Evolutionary conservation across 2,888 invertebrate genomes (phyloP).

Genomic region (Melanargia galathea): DNA sequence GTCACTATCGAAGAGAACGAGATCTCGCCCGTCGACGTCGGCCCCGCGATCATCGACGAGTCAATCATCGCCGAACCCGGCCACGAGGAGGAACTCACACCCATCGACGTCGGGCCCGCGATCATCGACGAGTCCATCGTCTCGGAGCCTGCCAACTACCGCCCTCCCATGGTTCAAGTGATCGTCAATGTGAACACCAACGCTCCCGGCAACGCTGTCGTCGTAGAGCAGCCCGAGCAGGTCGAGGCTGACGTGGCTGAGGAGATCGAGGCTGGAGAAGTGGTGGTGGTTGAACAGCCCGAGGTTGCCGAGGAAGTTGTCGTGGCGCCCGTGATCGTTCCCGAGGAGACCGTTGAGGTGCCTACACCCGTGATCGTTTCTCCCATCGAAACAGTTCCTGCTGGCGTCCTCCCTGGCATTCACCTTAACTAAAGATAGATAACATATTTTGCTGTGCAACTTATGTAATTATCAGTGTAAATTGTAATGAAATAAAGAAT

Average conservation of each 20-base stretch:
- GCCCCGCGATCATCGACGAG: constrained; percentile 45
- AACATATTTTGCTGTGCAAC: neutral
- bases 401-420: constrained; percentile 25
- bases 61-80: constrained; percentile 36
- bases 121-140: constrained; percentile 39
- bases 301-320: constrained; percentile 28
- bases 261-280: constrained; percentile 39
- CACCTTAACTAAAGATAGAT: constrained; percentile 22
- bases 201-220: constrained; percentile 20
- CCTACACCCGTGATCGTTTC: constrained; percentile 20
- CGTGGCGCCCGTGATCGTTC: constrained; percentile 36
- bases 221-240: constrained; percentile 17
- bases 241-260: constrained; percentile 17
- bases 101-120: constrained; percentile 44
- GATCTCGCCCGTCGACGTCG: constrained; percentile 34
- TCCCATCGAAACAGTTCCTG: constrained; percentile 27
- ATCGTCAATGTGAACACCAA: constrained; percentile 41
- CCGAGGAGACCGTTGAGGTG: constrained; percentile 1
- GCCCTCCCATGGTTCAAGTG: constrained; percentile 39
- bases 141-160: constrained; percentile 17
- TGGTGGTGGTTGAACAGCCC: constrained; percentile 35
- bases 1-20: constrained; percentile 33
- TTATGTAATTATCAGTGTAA: neutral
- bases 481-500: neutral
- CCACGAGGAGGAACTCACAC: constrained; percentile 13